These are phyloP conservation scores for Drosophila emarginata DNA, from an alignment of 2,888 invertebrate genomes.

Conservation along the genomic window DNA sequence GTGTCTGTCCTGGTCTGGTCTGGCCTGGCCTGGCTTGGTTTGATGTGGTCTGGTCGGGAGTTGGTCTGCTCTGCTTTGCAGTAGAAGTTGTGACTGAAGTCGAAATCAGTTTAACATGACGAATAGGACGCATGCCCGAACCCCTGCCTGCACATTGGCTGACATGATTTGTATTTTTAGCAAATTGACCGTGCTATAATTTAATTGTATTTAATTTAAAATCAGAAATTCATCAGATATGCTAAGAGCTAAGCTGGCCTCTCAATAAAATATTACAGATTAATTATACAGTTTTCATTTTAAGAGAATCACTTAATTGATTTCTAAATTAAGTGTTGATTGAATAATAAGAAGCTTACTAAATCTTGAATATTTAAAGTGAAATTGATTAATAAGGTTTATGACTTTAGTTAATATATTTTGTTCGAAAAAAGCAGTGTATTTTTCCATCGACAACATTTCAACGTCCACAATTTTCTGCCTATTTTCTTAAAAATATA, in stretches of 20 bases:
- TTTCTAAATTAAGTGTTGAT: too few species aligned
- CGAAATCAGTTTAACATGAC: slow-evolving; percentile 9
- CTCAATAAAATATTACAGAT: too few species aligned
- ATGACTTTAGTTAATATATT: too few species aligned
- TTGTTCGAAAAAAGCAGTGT: too few species aligned
- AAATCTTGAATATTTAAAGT: too few species aligned
- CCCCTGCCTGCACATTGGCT: background rate
- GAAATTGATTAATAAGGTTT: too few species aligned
- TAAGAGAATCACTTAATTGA: too few species aligned
- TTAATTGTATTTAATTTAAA: slow-evolving; percentile 2
- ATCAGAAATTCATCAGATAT: background rate
- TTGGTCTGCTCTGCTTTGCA: background rate
- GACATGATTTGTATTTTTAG: slow-evolving; percentile 6
- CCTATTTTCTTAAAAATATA: too few species aligned
- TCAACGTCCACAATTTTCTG: too few species aligned
- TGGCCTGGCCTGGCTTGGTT: background rate
- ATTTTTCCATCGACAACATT: too few species aligned
- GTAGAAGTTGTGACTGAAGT: slow-evolving; percentile 29
- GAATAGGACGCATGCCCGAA: background rate
- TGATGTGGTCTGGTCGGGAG: slow-evolving; percentile 11
- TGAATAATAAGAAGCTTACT: too few species aligned
- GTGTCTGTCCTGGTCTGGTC: slow-evolving; percentile 14
- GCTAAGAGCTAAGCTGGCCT: background rate
- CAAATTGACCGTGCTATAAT: slow-evolving; percentile 15
- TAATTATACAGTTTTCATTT: too few species aligned